These are phyloP conservation scores for Chlamydotis undulata DNA, from an alignment of 2,113 vertebrate species.

Conservation along the genomic window DNA sequence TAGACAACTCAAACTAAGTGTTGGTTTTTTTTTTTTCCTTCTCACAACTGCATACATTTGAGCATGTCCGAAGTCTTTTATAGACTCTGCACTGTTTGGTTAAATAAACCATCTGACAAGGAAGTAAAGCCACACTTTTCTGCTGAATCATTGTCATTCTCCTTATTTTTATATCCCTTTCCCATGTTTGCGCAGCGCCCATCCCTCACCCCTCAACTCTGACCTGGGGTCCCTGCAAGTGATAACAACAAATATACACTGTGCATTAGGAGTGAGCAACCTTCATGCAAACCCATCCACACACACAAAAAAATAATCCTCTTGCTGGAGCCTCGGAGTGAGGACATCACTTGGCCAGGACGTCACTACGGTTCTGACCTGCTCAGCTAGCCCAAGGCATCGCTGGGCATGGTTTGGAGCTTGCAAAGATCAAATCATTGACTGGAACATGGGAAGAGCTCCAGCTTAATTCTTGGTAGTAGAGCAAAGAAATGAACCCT, in stretches of 20 bases:
- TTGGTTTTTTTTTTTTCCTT: not conserved
- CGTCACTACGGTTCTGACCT: not conserved
- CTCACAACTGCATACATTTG: conserved; percentile 14
- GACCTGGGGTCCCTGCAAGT: not conserved
- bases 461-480: not conserved
- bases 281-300: not conserved
- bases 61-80: conserved; percentile 33
- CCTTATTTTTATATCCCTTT: not conserved
- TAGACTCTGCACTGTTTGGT: not conserved
- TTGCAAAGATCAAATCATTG: not conserved
- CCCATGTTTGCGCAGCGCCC: not conserved
- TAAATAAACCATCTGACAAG: conserved; percentile 30
- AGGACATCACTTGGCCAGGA: not conserved
- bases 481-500: not conserved
- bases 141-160: not conserved
- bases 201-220: fast-evolving
- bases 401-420: not conserved
- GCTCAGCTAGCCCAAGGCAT: not conserved
- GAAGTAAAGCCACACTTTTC: conserved; percentile 21
- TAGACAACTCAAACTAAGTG: not conserved
- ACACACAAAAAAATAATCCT: not conserved
- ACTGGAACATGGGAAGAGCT: not conserved
- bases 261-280: not conserved
- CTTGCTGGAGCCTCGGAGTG: not conserved
- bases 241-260: not conserved